A percentile compares a stretch with the other conserved stretches of the same genome.
phyloP scores from a whole-genome alignment of 2,888 invertebrate species.

The Elmis aenea region DNA sequence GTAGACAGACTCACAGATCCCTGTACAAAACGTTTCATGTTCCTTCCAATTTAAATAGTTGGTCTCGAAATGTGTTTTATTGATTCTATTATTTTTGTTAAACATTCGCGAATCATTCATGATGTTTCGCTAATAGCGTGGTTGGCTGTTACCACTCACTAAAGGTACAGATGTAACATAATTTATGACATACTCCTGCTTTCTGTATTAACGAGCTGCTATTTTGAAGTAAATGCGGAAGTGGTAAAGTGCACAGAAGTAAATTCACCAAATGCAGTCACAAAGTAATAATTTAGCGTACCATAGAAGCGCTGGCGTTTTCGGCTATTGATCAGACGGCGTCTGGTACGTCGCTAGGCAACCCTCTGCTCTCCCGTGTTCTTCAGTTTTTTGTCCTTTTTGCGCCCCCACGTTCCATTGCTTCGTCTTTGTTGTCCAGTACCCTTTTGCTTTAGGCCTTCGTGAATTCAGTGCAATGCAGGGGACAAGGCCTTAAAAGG shows the following conservation, averaged over 20 bases:
- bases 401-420: slow-evolving; percentile 5
- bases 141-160: too few relatives aligned
- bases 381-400: slow-evolving; percentile 9
- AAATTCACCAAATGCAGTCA: slow-evolving; percentile 21
- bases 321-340: slow-evolving; percentile 41
- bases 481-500: slow-evolving; percentile 12
- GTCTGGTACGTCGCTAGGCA: slow-evolving; percentile 41
- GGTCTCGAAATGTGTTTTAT: too few relatives aligned
- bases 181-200: too few relatives aligned
- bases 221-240: slow-evolving; percentile 10
- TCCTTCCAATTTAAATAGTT: too few relatives aligned
- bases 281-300: slow-evolving; percentile 25
- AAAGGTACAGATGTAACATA: too few relatives aligned
- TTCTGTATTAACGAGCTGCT: slow-evolving; percentile 3
- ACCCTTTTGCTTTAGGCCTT: slow-evolving; percentile 11
- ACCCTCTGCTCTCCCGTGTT: slow-evolving; percentile 26
- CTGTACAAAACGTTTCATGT: too few relatives aligned
- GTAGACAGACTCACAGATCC: too few relatives aligned
- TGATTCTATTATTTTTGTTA: too few relatives aligned
- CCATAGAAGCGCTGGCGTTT: slow-evolving; percentile 25
- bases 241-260: slow-evolving; percentile 11
- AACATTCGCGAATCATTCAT: too few relatives aligned
- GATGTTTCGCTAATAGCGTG: too few relatives aligned
- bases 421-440: slow-evolving; percentile 6
- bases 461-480: slow-evolving; percentile 21